Percentiles rank a stretch among this genome's conserved stretches.
phyloP scores from a whole-genome alignment of 1,140 invertebrate species.

The Pentalonia nigronervosa region DNA sequence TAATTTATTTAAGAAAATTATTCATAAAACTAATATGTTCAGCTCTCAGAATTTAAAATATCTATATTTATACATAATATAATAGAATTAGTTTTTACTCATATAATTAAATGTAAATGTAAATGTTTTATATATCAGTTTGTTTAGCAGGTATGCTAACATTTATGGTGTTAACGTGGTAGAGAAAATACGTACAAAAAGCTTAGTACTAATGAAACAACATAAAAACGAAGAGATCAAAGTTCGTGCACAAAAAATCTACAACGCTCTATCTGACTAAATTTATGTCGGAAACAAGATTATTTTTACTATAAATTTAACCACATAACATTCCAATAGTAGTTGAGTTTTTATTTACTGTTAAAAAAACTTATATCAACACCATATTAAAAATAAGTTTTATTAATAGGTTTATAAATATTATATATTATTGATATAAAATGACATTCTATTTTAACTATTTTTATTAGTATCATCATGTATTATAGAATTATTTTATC shows the following conservation, averaged over 20 bases:
- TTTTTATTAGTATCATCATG: background rate
- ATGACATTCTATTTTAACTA: background rate
- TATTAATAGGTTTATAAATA: background rate
- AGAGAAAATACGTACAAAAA: constrained; percentile 66
- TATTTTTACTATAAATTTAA: background rate
- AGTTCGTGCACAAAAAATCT: constrained; percentile 64
- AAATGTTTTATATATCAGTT: constrained; percentile 52
- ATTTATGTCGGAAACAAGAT: background rate
- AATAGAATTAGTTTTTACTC: background rate
- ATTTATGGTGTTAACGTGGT: constrained; percentile 66
- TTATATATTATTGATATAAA: constrained; percentile 1
- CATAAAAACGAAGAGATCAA: constrained; percentile 67
- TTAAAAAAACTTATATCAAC: background rate
- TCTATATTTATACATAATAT: background rate
- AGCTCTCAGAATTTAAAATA: too few relatives aligned
- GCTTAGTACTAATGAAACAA: constrained; percentile 65
- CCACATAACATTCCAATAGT: constrained; percentile 18
- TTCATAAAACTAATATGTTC: too few relatives aligned
- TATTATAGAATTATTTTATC: background rate
- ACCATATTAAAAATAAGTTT: background rate
- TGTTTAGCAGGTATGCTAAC: constrained; percentile 65
- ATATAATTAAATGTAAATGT: constrained; percentile 12
- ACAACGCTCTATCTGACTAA: constrained; percentile 47
- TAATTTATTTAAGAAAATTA: too few relatives aligned
- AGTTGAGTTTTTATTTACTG: background rate